Base-by-base conservation (phyloP, 2,888 invertebrate genomes). In the Tineola bisselliella region DNA sequence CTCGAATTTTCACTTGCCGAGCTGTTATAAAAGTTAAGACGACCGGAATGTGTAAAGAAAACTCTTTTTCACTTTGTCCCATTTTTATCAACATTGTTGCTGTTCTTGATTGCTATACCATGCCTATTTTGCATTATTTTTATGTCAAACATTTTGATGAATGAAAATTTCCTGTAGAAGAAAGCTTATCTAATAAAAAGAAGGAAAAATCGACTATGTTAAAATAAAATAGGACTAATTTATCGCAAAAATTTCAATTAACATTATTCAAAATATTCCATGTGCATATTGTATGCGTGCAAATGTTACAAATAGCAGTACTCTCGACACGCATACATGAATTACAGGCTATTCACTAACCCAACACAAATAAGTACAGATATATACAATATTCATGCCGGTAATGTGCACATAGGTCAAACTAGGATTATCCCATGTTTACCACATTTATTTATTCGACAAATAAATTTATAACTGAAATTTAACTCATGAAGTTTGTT, bases 1-100 rank as follows among this genome's bases (percentile, higher is more conserved):
- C 72, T 73, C 74, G 77, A 80, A 77, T 76, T 79, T 79, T 76
- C 68, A 74, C 71, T 72, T 70, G 72, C 70, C 75, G 73, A 70
- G 69, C 70, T 64, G 71, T 70, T 69, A 74, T 79, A 76, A 79
- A 80, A 76, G 74, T 78, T 76, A 68, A 74, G 76, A 75, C 66
- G 68, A 67, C 68, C 70, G 68, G 74, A 74, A 69, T 61, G 72
- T 68, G 66, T 67, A 67, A 66, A 64, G 69, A 68, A 48, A 48
- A 48, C 48, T 48, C 15, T 10, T 17, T 2, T 13, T 48, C 10
- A 17, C 48, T 2, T 3, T 38, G 38, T 38, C 38, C 10, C 38
- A 38, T 38, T 38, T 38, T 38, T 38, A n/a, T 38, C 38, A 38
- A 38, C 38, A 38, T 38, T 25, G 25, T 25, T 25, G 25, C 25